phyloP scores from a whole-genome alignment of 2,797 vertebrate species.

The Anabacerthia variegaticeps region DNA sequence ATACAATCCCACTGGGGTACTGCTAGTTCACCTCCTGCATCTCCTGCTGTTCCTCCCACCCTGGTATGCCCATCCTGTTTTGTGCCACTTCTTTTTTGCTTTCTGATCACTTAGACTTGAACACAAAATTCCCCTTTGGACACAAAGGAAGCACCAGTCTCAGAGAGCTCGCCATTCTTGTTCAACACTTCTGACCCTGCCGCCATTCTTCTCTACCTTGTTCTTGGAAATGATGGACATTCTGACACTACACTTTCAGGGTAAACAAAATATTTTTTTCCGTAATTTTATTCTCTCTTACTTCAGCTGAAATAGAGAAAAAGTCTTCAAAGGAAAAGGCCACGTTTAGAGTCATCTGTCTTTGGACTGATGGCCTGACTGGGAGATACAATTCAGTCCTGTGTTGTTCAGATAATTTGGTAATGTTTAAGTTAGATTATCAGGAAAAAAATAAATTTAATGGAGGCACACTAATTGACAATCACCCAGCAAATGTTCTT shows the following conservation, averaged over 20 bases:
- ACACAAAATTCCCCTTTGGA: neutral
- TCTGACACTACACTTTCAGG: neutral
- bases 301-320: neutral
- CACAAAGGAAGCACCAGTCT: neutral
- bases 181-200: neutral
- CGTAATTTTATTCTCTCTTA: neutral
- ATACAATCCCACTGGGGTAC: rapidly evolving
- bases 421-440: neutral
- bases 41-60: neutral
- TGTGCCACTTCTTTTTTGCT: neutral
- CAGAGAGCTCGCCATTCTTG: neutral
- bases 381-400: neutral
- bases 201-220: neutral
- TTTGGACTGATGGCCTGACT: neutral
- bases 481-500: neutral
- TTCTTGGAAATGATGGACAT: neutral
- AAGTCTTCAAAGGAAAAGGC: neutral
- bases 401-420: neutral
- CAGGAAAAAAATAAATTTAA: neutral
- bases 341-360: neutral
- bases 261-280: neutral
- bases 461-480: neutral
- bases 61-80: too few species aligned
- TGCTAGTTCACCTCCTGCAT: neutral
- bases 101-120: neutral